Evolutionary conservation across 2,888 invertebrate genomes (phyloP).

Genomic region (Pheosia tremula): DNA sequence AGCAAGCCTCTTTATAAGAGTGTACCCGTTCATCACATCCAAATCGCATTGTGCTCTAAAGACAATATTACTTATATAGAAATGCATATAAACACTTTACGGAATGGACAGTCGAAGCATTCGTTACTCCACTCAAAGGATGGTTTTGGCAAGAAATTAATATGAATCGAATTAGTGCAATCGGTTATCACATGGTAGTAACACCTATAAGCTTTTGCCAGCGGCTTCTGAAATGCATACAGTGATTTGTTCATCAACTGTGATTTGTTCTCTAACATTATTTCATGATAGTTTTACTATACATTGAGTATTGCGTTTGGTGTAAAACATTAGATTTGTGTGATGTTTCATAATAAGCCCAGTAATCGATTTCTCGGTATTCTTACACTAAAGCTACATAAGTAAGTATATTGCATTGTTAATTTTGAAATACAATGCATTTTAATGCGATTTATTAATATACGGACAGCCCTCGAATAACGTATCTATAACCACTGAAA

Average conservation of each 20-base stretch:
- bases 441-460: not conserved
- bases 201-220: no score
- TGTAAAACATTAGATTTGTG: no score
- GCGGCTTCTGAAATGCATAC: no score
- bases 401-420: slow-evolving; percentile 1
- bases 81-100: slow-evolving; percentile 17
- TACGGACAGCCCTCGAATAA: slow-evolving; percentile 5
- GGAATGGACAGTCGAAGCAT: slow-evolving; percentile 16
- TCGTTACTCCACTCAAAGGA: slow-evolving; percentile 1
- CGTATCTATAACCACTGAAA: slow-evolving; percentile 9
- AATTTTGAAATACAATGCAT: not conserved
- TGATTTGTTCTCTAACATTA: no score
- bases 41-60: slow-evolving; percentile 52
- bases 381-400: not conserved
- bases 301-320: no score
- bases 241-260: no score
- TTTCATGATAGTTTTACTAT: no score
- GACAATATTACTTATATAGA: slow-evolving; percentile 8
- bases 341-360: no score
- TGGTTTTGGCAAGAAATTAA: slow-evolving; percentile 23
- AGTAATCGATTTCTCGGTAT: not conserved
- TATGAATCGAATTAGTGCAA: not conserved
- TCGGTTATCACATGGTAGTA: slow-evolving; percentile 3
- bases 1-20: slow-evolving; percentile 59
- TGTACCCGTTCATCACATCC: slow-evolving; percentile 64